Base-by-base conservation (phyloP, 64 coral and sea anemone species). In the Platygyra sinensis region DNA sequence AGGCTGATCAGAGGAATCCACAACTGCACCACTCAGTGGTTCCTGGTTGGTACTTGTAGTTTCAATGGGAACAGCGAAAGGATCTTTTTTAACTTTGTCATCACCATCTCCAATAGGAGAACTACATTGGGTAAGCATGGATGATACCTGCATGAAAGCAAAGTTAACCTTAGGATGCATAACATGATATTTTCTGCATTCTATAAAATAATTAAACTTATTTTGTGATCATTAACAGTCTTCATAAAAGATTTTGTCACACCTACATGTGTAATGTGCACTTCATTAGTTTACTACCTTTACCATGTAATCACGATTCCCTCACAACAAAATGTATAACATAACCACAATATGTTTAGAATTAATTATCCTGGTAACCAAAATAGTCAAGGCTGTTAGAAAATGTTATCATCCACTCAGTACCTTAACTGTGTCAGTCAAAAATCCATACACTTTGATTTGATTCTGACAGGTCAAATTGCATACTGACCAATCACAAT, bases 91-190 rank as follows among this genome's bases (percentile, higher is more conserved):
- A 67, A 6, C 19, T 83, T 20, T 30, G 39, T 13, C n/a, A 2
- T 67, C 24, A 65, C 32, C 39, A 19, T 4, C 14, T n/a, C 42
- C 60, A 32, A 25, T 31, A n/a, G 32, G 80, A 25, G 60, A 32
- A n/a, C 59, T 31, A 22, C 80, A 83, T 31, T 83, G 80, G 24
- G 62, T 83, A 1, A 83, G 32, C 80, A 83, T 65, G 6, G 20
- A 24, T 10, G 80, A 83, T 20, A 83, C 80, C 80, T 83, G 6
- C 10, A 69, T 57, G 54, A n/a, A 69, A 7, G 22, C 8, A n/a
- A 69, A 25, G 25, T 0, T 5, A 46, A 46, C 4, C 5, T 46
- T 19, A 62, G 20, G 12, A 62, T 62, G 7, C 19, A 22, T 62
- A 16, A 16, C 60, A 15, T 62, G 60, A 2, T 16, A 18, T 15